Evolutionary conservation across 2,797 vertebrate species (phyloP), one percentile per base, ranked within the genome.

Genomic region (Nasua narica): DNA sequence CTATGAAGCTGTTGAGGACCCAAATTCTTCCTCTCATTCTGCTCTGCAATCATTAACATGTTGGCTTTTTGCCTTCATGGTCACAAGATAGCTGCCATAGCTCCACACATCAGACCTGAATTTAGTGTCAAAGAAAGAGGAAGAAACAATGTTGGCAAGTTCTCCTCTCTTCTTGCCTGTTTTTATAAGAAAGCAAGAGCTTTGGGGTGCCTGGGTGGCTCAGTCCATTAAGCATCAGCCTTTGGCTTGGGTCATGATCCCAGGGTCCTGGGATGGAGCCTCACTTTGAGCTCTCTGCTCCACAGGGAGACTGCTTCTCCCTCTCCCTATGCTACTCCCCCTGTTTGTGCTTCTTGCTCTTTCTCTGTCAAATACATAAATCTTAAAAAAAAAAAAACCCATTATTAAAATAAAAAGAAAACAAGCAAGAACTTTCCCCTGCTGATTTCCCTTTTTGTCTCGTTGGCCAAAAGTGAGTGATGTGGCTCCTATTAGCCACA

Each of bases 151-250:
- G 14, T 37, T 52, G 13, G 12, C n/a, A 88, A 65, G 25, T 13
- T 67, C 7, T 84, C 35, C 35, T 58, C 40, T 16, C 43, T 21
- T 69, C 32, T 56, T 32, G 40, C 52, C 29, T 87, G 32, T 87
- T 92, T 90, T 93, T 65, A 37, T 87, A 85, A 76, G 65, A 92
- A 82, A 69, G 58, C 58, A 87, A 89, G 77, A 56, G 37, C 29
- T 50, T 67, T 21, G 58, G 29, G 60, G 60, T 3, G 2, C 60
- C 60, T 62, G 60, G 60, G 60, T 62, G 60, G 29, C 13, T 32
- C 29, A 16, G 60, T 62, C 14, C 13, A 2, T 62, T 16, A 62
- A 62, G 60, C 14, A 14, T 16, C 60, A 3, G 60, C 14, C 60
- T 62, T 62, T 15, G 60, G 29, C 29, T 62, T 29, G 14, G 60